Percentiles rank a stretch among this genome's conserved stretches.
Evolutionary conservation across 2,113 vertebrate species (phyloP).

Genomic region (Eudyptes chrysolophus): DNA sequence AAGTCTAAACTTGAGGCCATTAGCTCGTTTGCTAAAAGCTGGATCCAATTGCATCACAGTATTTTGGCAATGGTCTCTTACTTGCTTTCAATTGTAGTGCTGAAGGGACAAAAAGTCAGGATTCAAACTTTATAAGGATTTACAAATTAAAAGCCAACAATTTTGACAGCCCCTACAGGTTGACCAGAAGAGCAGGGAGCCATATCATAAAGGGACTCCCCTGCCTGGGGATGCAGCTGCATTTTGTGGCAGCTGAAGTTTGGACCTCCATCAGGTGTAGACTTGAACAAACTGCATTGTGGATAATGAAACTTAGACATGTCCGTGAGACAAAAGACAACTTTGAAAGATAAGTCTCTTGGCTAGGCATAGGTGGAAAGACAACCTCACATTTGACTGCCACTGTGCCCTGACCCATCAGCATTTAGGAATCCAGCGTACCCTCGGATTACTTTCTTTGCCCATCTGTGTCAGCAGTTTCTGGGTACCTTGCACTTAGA

Average conservation of each 20-base stretch:
- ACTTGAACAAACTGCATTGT: background rate
- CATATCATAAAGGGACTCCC: background rate
- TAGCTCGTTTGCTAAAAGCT: background rate
- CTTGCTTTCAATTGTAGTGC: background rate
- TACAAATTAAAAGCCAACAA: background rate
- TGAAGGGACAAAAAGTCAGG: background rate
- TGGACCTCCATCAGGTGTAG: background rate
- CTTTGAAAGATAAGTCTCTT: background rate
- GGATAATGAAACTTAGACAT: background rate
- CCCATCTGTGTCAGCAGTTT: background rate
- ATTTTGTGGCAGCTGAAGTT: background rate
- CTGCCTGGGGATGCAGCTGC: background rate
- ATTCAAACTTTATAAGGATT: background rate
- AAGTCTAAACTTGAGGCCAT: background rate
- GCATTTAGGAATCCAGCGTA: background rate
- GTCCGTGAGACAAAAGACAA: background rate
- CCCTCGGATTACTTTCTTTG: background rate
- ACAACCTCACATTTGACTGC: background rate
- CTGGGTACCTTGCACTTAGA: background rate
- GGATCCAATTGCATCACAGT: background rate
- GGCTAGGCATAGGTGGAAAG: background rate
- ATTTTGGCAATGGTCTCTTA: background rate
- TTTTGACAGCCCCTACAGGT: background rate
- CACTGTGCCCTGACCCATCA: background rate
- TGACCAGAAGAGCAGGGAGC: background rate